phyloP scores from a whole-genome alignment of 2,888 invertebrate genomes.

The Athalia rosae region DNA sequence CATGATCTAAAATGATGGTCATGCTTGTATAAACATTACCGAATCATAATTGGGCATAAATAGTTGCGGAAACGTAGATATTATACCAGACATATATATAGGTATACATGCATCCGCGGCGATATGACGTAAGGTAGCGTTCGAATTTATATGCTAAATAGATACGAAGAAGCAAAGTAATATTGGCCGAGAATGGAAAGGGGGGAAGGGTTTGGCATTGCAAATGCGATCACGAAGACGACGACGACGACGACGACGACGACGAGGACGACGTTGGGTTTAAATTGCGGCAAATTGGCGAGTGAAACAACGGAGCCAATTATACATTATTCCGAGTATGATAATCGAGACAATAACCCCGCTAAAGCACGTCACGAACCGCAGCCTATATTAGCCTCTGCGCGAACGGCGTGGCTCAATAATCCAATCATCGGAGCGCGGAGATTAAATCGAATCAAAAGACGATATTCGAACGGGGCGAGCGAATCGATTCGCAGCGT shows the following conservation, averaged over 20 bases:
- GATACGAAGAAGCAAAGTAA: neutral
- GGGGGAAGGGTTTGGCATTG: no score
- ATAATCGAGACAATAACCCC: slow-evolving; percentile 9
- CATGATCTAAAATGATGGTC: no score
- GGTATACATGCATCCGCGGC: neutral
- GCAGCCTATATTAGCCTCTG: neutral
- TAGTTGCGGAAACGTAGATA: neutral
- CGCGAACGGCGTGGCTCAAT: no score
- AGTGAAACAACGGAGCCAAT: slow-evolving; percentile 6
- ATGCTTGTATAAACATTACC: no score
- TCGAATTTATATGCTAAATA: neutral
- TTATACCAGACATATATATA: neutral
- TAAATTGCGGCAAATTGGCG: neutral
- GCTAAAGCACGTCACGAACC: neutral
- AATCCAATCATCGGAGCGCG: no score
- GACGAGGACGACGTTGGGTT: neutral
- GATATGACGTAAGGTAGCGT: neutral
- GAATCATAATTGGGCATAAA: no score
- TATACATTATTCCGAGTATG: neutral
- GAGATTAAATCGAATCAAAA: no score
- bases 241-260: neutral
- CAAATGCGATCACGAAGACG: neutral
- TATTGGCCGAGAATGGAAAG: neutral
- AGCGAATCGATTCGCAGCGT: no score
- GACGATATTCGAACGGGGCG: no score